Conservation (phyloP, 2,113 vertebrate species). For the Ciconia boyciana region DNA sequence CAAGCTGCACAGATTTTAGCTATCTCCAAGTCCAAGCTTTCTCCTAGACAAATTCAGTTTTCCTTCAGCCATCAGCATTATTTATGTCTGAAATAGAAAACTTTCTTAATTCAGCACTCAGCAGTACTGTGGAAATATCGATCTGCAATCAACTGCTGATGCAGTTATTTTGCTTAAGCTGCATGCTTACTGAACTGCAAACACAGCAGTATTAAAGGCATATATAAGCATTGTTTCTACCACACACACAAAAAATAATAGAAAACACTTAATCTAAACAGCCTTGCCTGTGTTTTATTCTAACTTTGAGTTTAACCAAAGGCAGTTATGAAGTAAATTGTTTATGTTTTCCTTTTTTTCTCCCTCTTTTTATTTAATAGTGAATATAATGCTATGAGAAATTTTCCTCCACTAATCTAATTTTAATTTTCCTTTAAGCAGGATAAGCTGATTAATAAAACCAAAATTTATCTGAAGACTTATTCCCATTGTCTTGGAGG, state of each 20-base stretch:
- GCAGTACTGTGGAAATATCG: constrained; percentile 67
- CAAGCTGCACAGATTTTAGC: neutral
- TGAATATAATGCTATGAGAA: neutral
- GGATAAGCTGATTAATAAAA: neutral
- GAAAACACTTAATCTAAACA: constrained; percentile 48
- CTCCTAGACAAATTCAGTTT: constrained; percentile 29
- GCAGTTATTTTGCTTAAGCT: constrained; percentile 62
- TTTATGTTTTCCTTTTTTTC: neutral
- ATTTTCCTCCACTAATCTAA: neutral
- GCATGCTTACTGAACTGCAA: constrained; percentile 65
- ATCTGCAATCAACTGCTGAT: constrained; percentile 74
- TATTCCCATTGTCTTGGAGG: neutral
- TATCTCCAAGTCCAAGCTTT: neutral
- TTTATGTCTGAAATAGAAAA: constrained; percentile 53
- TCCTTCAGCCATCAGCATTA: constrained; percentile 35
- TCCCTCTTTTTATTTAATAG: neutral
- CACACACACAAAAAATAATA: constrained; percentile 21
- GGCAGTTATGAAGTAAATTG: neutral
- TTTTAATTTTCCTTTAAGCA: constrained; percentile 21
- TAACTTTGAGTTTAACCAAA: constrained; percentile 4
- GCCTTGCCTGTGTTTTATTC: constrained; percentile 7
- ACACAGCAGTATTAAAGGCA: constrained; percentile 61
- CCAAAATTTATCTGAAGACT: neutral
- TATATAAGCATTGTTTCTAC: constrained; percentile 43
- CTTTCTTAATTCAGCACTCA: constrained; percentile 67